These are phyloP conservation scores for Pantelozetes paolii DNA, from an alignment of 2,888 invertebrate species.

Conservation along the genomic window DNA sequence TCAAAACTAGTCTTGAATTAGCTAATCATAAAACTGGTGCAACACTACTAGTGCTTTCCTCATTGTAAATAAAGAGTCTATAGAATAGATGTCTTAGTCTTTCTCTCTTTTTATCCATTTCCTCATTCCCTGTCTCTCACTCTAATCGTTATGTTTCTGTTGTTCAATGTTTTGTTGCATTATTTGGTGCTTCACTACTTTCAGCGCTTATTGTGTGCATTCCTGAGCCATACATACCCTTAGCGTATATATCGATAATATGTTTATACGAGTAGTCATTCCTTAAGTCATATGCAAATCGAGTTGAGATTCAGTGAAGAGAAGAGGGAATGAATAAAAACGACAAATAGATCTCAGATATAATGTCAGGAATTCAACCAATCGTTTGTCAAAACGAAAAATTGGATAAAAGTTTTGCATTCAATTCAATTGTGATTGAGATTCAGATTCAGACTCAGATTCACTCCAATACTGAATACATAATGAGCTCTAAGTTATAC, in stretches of 20 bases:
- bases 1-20: background rate
- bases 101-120: background rate
- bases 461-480: conserved; percentile 27
- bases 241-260: background rate
- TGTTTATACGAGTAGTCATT: conserved; percentile 2
- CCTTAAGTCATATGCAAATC: conserved; percentile 29
- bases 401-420: background rate
- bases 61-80: background rate
- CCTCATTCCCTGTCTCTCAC: background rate
- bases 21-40: background rate
- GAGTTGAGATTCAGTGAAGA: background rate
- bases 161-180: background rate
- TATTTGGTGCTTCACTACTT: background rate
- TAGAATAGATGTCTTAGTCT: background rate
- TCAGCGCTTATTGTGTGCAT: background rate
- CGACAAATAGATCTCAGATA: conserved; percentile 9
- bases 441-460: conserved; percentile 20
- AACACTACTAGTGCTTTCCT: background rate
- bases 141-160: background rate
- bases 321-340: background rate
- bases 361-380: conserved; percentile 1
- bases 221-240: background rate
- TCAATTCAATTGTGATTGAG: background rate
- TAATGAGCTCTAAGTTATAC: conserved; percentile 14
- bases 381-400: background rate